These are phyloP conservation scores for Diachrysia chrysitis DNA, from an alignment of 2,888 invertebrate species.

Conservation along the genomic window DNA sequence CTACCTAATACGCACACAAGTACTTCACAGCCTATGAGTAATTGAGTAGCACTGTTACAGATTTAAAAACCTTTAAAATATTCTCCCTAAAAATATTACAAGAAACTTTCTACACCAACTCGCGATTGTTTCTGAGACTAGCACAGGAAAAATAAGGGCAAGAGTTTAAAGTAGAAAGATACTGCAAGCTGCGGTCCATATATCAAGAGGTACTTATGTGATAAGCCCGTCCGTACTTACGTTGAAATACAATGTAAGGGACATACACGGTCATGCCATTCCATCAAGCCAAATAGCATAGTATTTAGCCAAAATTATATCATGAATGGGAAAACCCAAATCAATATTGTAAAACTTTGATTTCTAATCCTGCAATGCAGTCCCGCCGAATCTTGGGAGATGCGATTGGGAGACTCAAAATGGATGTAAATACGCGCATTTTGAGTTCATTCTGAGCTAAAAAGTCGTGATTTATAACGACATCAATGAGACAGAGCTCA, in stretches of 20 bases:
- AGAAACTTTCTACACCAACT: too few relatives aligned
- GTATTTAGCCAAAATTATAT: not conserved
- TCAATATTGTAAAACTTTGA: too few relatives aligned
- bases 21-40: too few relatives aligned
- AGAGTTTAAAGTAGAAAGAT: constrained; percentile 64
- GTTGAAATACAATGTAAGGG: not conserved
- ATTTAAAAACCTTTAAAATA: too few relatives aligned
- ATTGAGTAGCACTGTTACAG: too few relatives aligned
- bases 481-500: not conserved
- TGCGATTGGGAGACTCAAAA: too few relatives aligned
- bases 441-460: not conserved
- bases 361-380: too few relatives aligned
- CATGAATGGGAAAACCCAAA: not conserved
- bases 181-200: constrained; percentile 45
- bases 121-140: constrained; percentile 22
- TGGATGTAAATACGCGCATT: not conserved
- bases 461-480: not conserved
- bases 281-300: not conserved
- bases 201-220: constrained; percentile 52
- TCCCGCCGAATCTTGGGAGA: too few relatives aligned
- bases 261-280: not conserved
- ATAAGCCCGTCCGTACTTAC: constrained; percentile 15
- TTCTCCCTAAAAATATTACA: too few relatives aligned
- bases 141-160: constrained; percentile 53
- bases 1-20: too few relatives aligned